Base-by-base conservation (phyloP, 1,140 invertebrate species). In the Plodia interpunctella region DNA sequence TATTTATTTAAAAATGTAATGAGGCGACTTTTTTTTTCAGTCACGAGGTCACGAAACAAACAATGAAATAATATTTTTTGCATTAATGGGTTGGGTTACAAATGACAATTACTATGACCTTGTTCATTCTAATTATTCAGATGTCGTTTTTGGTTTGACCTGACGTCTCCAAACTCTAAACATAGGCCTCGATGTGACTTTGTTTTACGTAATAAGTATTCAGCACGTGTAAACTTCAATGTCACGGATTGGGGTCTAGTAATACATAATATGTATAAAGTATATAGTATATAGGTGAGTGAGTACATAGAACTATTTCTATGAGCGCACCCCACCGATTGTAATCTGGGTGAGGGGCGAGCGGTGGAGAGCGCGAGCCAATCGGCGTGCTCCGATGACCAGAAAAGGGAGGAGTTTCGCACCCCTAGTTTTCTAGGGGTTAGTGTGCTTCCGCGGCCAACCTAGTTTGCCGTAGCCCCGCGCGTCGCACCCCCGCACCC, bases 381-480 rank as follows among this genome's bases (percentile, higher is more conserved):
- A 88, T 88, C 82, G 75, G 78, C 77, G 76, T 79, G 80, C 83
- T 80, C 83, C 76, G 78, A 77, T 88, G 83, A 87, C 86, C 86
- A 88, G 86, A 88, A 88, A 88, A 86, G 82, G 72, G 85, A 77
- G 86, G 86, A 86, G 86, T 87, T 86, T 88, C 82, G 82, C 83
- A 87, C 86, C 86, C 86, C 86, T 87, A 87, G 85, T 88, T 88
- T 88, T 88, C 83, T 86, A 88, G 86, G 86, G 86, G 86, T 88
- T 88, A 88, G 83, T 88, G 77, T 88, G 86, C 83, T 87, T 88
- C 80, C 86, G 83, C 81, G 78, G 83, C 83, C 86, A 88, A 88
- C 86, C 86, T 88, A 88, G 86, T 87, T 88, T 87, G 77, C 74
- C 70, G 74, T 70, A 63, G 55, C 64, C 79, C 72, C 74, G 73